Conservation (phyloP, 2,888 invertebrate genomes). For the Eugnorisma glareosa region DNA sequence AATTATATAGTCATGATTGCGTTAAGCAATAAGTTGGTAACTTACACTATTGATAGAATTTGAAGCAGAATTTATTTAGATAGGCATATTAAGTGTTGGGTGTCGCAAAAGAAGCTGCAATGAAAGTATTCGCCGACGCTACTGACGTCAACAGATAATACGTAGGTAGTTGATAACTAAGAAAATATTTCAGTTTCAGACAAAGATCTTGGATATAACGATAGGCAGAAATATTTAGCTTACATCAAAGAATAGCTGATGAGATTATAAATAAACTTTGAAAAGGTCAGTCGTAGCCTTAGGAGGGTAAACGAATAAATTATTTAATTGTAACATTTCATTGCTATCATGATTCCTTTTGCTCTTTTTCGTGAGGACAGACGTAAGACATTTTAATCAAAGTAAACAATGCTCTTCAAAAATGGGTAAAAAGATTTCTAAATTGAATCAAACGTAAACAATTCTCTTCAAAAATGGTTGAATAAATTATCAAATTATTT, state of each 20-base stretch:
- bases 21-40: neutral
- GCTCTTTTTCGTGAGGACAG: constrained; percentile 40
- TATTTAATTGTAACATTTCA: constrained; percentile 71
- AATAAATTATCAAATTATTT: constrained; percentile 5
- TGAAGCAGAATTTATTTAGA: neutral
- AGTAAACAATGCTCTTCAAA: neutral
- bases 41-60: neutral
- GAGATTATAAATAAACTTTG: constrained; percentile 13
- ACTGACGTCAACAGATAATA: neutral
- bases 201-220: neutral
- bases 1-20: too few species aligned
- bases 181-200: neutral
- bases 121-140: constrained; percentile 12
- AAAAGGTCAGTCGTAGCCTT: constrained; percentile 4
- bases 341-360: constrained; percentile 66
- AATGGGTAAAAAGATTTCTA: constrained; percentile 7
- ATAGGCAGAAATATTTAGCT: constrained; percentile 1
- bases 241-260: neutral
- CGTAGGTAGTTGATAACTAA: neutral
- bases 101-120: neutral
- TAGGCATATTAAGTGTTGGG: neutral
- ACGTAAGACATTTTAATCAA: constrained; percentile 9
- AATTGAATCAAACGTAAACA: constrained; percentile 29
- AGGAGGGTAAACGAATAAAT: constrained; percentile 51
- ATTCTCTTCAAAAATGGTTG: neutral